Evolutionary conservation across 2,113 vertebrate species (phyloP).

Genomic region (Acanthochromis polyacanthus): DNA sequence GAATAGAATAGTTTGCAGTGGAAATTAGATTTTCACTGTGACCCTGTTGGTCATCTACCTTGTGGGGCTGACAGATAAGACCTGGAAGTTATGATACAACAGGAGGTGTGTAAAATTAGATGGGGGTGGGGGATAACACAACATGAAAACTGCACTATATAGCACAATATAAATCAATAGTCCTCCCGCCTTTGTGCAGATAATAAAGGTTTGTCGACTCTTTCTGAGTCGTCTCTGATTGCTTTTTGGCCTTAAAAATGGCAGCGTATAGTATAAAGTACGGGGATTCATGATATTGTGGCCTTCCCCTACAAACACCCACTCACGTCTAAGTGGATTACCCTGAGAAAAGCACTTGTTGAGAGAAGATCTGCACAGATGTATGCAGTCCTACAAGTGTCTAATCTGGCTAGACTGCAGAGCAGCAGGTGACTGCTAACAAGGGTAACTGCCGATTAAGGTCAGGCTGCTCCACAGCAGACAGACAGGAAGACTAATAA

Average conservation of each 20-base stretch:
- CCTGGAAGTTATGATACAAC: not conserved
- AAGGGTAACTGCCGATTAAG: slow-evolving; percentile 82
- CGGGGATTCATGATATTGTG: slow-evolving; percentile 15
- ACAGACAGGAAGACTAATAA: slow-evolving; percentile 48
- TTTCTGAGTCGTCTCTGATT: not conserved
- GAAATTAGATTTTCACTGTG: not conserved
- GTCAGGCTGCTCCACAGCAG: slow-evolving; percentile 61
- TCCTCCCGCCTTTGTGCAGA: not conserved
- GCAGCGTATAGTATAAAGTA: not conserved
- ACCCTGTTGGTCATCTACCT: not conserved
- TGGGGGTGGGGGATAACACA: not conserved
- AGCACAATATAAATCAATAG: not conserved
- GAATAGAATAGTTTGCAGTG: not conserved
- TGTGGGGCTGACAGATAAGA: not conserved
- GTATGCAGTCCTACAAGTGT: slow-evolving; percentile 58
- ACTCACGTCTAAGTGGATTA: slow-evolving; percentile 72
- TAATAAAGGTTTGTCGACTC: not conserved
- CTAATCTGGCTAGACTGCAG: slow-evolving; percentile 76
- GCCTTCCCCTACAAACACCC: slow-evolving; percentile 35
- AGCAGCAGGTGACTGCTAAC: slow-evolving; percentile 74
- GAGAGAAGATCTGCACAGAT: slow-evolving; percentile 59
- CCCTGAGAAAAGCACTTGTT: slow-evolving; percentile 57
- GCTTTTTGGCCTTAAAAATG: not conserved
- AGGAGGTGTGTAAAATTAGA: not conserved
- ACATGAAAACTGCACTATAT: not conserved